Conservation (phyloP, 2,113 vertebrate species). For the Oryctolagus cuniculus region mOryCun1.1 NC_091434.1:112091001-112091500, state of each 20-base stretch:
- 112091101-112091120: not conserved
- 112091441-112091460: not conserved
- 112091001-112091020: not conserved
- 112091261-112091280: not conserved
- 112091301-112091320: not conserved
- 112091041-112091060: constrained; percentile 5
- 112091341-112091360: not conserved
- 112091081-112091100: not conserved
- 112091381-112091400: not conserved
- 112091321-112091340: not conserved
- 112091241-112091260: not conserved
- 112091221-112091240: not conserved
- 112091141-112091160: not conserved
- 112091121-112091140: constrained; percentile 7
- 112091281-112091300: not conserved
- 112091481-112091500: not conserved
- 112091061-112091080: not conserved
- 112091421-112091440: not conserved
- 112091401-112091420: not conserved
- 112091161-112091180: not conserved
- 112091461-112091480: not conserved
- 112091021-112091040: not conserved
- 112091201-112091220: not conserved
- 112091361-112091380: not conserved
- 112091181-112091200: not conserved